Conservation (phyloP, 2,797 vertebrate species). For the Phylloscopus collybita region DNA sequence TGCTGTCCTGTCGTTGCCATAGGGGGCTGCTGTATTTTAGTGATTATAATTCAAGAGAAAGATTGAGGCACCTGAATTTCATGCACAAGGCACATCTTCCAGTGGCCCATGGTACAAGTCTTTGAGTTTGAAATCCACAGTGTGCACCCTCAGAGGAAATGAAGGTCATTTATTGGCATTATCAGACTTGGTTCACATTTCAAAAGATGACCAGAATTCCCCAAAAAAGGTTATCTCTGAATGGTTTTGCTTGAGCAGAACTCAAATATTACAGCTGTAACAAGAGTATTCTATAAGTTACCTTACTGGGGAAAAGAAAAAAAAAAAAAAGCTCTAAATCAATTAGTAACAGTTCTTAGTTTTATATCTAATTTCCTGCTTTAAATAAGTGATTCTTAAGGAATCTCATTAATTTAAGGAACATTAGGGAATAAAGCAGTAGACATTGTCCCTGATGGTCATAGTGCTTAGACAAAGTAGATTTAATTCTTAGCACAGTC, state of each 20-base stretch:
- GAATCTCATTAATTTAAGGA: conserved; percentile 43
- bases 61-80: not conserved
- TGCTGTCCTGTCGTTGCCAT: not conserved
- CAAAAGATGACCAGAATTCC: not conserved
- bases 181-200: conserved; percentile 18
- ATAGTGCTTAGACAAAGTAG: not conserved
- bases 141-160: not conserved
- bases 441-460: not conserved
- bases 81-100: not conserved
- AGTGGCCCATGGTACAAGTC: not conserved
- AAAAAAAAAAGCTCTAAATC: not conserved
- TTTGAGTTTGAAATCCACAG: not conserved
- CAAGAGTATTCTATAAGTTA: not conserved
- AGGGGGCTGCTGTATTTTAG: not conserved
- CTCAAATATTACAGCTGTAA: not conserved
- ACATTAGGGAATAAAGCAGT: not conserved
- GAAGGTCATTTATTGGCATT: conserved; percentile 26
- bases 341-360: not conserved
- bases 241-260: not conserved
- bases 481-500: conserved; percentile 21
- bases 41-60: not conserved
- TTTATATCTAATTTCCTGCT: conserved; percentile 39
- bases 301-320: not conserved
- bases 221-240: not conserved
- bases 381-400: conserved; percentile 20